phyloP scores from a whole-genome alignment of 2,113 vertebrate genomes.

The Ophiodon elongatus region DNA sequence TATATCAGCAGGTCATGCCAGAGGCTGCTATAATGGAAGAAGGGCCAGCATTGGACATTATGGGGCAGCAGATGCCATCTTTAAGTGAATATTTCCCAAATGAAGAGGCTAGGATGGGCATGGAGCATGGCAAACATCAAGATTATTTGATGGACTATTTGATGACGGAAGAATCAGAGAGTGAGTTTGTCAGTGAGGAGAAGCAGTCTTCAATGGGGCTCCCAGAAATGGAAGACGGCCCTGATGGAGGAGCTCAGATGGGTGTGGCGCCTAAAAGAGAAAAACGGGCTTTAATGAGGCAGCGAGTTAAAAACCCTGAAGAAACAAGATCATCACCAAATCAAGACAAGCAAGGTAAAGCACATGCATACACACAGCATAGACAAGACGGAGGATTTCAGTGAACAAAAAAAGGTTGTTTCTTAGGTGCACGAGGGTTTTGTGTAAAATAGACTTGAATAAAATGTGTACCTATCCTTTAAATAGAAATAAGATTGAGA shows the following conservation, averaged over 20 bases:
- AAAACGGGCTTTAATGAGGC: neutral
- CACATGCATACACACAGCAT: neutral
- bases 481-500: neutral
- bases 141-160: neutral
- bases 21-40: neutral
- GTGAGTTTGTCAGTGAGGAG: neutral
- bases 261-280: neutral
- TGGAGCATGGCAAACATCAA: neutral
- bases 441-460: neutral
- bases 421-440: neutral
- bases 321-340: neutral
- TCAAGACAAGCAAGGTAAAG: neutral
- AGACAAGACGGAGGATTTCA: neutral
- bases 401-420: neutral
- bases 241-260: neutral
- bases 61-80: constrained; percentile 6
- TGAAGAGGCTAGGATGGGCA: constrained; percentile 18
- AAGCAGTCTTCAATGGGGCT: neutral
- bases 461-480: neutral
- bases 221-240: neutral
- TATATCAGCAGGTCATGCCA: neutral
- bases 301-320: neutral
- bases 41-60: constrained; percentile 18
- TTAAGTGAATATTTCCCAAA: constrained; percentile 5
- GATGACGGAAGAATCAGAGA: neutral